Evolutionary conservation across 1,140 invertebrate genomes (phyloP).

Genomic region (Steinernema feltiae): DNA sequence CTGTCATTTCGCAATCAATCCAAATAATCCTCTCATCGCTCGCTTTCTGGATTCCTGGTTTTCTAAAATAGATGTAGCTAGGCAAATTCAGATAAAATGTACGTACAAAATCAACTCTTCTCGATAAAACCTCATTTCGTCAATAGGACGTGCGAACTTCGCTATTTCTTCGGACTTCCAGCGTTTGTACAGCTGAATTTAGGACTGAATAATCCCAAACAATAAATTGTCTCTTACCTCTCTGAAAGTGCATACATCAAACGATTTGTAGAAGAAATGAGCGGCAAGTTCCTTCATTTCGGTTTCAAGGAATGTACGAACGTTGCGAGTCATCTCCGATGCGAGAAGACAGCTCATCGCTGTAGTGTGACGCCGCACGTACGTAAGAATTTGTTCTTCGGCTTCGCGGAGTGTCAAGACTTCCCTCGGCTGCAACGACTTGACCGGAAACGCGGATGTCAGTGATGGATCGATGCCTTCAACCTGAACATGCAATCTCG

Average conservation of each 20-base stretch:
- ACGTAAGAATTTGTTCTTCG: not conserved
- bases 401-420: not conserved
- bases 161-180: not conserved
- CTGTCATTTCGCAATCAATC: constrained; percentile 46
- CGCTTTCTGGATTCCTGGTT: not conserved
- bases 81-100: not conserved
- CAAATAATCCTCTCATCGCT: constrained; percentile 29
- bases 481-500: not conserved
- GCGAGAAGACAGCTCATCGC: not conserved
- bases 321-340: not conserved
- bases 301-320: not conserved
- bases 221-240: too few species aligned
- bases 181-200: not conserved
- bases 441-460: not conserved
- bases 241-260: not conserved
- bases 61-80: not conserved
- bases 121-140: not conserved
- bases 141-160: not conserved
- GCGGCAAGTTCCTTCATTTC: not conserved
- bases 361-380: not conserved
- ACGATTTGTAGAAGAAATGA: not conserved
- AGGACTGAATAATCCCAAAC: too few species aligned
- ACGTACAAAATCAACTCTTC: not conserved
- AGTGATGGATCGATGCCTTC: not conserved
- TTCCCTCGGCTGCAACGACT: not conserved